Conservation (phyloP, 2,797 vertebrate genomes). For the Tragopan temminckii region DNA sequence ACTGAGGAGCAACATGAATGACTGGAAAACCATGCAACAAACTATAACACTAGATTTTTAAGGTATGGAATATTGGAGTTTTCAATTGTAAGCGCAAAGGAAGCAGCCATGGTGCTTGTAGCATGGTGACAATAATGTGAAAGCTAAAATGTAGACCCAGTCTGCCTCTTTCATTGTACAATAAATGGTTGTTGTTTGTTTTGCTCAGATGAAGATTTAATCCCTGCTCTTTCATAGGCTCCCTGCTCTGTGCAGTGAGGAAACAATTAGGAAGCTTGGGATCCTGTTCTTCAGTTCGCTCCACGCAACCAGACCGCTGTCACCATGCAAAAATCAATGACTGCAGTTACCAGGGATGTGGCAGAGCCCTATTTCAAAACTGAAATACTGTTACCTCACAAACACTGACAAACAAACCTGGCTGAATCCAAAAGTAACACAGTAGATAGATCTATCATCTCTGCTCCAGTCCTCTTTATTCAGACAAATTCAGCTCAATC, state of each 20-base stretch:
- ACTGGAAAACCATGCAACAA: constrained; percentile 68
- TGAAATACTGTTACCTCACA: background rate
- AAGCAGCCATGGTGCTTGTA: constrained; percentile 66
- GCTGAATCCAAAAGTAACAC: background rate
- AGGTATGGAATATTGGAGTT: constrained; percentile 75
- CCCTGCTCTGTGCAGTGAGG: background rate
- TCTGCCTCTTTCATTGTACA: constrained; percentile 43
- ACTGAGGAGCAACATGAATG: constrained; percentile 82
- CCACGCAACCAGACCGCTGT: background rate
- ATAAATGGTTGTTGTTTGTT: constrained; percentile 37
- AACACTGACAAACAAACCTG: background rate
- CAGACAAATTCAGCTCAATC: background rate
- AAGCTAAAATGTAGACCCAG: constrained; percentile 47
- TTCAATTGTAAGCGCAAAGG: constrained; percentile 39
- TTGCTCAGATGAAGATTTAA: constrained; percentile 63
- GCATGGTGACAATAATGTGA: constrained; percentile 39
- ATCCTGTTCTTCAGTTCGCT: background rate
- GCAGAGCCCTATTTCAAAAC: background rate
- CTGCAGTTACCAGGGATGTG: background rate
- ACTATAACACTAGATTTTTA: constrained; percentile 68
- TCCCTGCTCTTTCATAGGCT: constrained; percentile 30
- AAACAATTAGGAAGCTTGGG: constrained; percentile 46
- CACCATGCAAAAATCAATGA: background rate
- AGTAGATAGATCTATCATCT: accelerated
- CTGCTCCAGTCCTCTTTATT: background rate